Evolutionary conservation across 2,888 invertebrate genomes (phyloP), one percentile per base, ranked within the genome.

Genomic region (Brachyptera risi): DNA sequence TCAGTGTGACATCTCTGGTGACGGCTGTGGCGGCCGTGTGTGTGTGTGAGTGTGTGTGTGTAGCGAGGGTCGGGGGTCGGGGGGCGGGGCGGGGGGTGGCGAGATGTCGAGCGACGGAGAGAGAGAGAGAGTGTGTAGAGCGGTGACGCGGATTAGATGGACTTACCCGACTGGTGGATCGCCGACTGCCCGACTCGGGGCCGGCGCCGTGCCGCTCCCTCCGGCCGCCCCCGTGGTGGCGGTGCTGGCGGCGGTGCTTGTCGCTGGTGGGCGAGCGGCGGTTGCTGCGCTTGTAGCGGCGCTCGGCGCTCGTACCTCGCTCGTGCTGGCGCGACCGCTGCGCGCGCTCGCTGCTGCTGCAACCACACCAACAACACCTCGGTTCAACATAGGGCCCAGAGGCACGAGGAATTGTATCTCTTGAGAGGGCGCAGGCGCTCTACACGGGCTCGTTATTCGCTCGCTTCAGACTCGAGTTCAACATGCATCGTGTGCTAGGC

Each of bases 261-360:
- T 87, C 86, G 69, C 86, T 86, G 65, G 87, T 87, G 66, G 90
- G 90, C 68, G 91, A 90, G 74, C 91, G 84, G 68, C 90, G 86
- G 75, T 89, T 86, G 71, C 90, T 90, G 69, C 92, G 84, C 77
- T 92, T 92, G 76, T 90, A 92, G 68, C 92, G 86, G 71, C 90
- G 77, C 81, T 86, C 90, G 77, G 82, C 88, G 78, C 80, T 90
- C 73, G 83, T 89, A 75, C 86, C 90, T 76, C 83, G 84, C 80
- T 83, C 90, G 73, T 82, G 82, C 65, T 81, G 80, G 17, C 82
- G 76, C 17, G 81, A 81, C 66, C 83, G 76, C 69, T 83, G 77
- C 61, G 80, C 80, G 68, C 83, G 76, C 72, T 83, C 82, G 68
- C 80, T 83, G 71, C 83, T 83, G 76, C 65, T 78, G 78, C 66